A percentile compares a stretch with the other conserved stretches of the same genome.
These are phyloP conservation scores for Sardina pilchardus DNA, from an alignment of 2,113 vertebrate species.

Conservation along the genomic window DNA sequence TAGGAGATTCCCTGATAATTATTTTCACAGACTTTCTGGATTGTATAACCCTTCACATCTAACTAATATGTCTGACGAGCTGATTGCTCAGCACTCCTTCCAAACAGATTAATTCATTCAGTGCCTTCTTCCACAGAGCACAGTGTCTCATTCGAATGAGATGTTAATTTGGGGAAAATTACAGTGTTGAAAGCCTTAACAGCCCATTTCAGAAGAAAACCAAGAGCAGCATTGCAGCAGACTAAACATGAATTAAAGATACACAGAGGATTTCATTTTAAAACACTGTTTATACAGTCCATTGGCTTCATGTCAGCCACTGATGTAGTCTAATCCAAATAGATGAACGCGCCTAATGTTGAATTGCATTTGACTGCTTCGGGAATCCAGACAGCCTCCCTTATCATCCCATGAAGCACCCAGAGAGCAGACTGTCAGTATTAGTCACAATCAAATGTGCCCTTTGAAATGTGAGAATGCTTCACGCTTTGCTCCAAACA, in stretches of 20 bases:
- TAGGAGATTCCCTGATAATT: neutral
- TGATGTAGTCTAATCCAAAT: slow-evolving; percentile 8
- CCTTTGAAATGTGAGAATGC: neutral
- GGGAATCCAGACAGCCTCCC: neutral
- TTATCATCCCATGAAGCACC: neutral
- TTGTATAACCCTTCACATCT: neutral
- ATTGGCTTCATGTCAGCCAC: neutral
- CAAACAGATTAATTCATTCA: neutral
- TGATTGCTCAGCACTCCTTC: neutral
- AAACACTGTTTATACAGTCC: slow-evolving; percentile 11
- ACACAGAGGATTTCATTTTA: slow-evolving; percentile 16
- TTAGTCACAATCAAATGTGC: neutral
- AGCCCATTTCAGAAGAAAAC: neutral
- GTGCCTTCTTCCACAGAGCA: neutral
- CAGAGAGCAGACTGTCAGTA: neutral
- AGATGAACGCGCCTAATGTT: neutral
- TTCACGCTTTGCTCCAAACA: neutral
- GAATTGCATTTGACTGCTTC: neutral
- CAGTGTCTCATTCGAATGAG: neutral
- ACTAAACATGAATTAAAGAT: slow-evolving; percentile 13
- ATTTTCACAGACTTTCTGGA: neutral
- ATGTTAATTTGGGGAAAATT: neutral
- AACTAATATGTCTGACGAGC: neutral
- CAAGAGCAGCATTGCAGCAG: neutral
- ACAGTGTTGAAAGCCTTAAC: slow-evolving; percentile 8